A percentile compares a stretch with the other conserved stretches of the same genome.
phyloP scores from a whole-genome alignment of 2,888 invertebrate genomes.

The Oscheius sp. region DNA sequence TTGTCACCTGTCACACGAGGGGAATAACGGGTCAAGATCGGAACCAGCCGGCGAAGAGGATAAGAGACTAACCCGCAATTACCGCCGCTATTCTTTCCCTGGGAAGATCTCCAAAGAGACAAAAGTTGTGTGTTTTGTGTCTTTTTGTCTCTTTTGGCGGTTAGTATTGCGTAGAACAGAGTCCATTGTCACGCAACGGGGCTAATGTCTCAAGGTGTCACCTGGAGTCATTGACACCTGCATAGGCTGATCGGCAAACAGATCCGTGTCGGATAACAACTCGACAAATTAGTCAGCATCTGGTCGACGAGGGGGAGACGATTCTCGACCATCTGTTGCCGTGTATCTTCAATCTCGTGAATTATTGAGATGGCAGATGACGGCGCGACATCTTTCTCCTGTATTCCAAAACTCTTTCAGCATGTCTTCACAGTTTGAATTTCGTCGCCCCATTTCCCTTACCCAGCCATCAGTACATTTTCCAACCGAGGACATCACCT shows the following conservation, averaged over 20 bases:
- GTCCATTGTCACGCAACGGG: conserved; percentile 18
- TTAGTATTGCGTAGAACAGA: not conserved
- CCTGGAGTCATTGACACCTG: conserved; percentile 34
- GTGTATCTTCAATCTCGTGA: conserved; percentile 2
- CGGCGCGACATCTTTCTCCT: not conserved
- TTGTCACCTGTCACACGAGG: conserved; percentile 19
- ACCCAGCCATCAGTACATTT: conserved; percentile 48
- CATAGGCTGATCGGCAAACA: conserved; percentile 22
- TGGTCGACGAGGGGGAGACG: conserved; percentile 2
- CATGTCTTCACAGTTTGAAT: conserved; percentile 46
- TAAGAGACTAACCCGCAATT: conserved; percentile 8
- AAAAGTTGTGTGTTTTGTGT: not conserved
- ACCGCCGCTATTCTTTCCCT: not conserved
- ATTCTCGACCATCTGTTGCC: conserved; percentile 27
- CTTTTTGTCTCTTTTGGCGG: conserved; percentile 5
- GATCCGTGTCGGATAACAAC: not conserved
- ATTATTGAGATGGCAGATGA: conserved; percentile 35
- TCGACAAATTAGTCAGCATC: not conserved
- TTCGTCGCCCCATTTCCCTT: conserved; percentile 42
- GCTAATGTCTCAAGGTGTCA: conserved; percentile 18
- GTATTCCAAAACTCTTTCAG: conserved; percentile 40
- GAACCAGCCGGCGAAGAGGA: not conserved
- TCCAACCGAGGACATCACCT: conserved; percentile 38
- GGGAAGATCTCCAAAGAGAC: no score
- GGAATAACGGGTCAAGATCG: conserved; percentile 21